Evolutionary conservation across 2,888 invertebrate genomes (phyloP), one percentile per base, ranked within the genome.

Genomic region (Romanomermis culicivorax): DNA sequence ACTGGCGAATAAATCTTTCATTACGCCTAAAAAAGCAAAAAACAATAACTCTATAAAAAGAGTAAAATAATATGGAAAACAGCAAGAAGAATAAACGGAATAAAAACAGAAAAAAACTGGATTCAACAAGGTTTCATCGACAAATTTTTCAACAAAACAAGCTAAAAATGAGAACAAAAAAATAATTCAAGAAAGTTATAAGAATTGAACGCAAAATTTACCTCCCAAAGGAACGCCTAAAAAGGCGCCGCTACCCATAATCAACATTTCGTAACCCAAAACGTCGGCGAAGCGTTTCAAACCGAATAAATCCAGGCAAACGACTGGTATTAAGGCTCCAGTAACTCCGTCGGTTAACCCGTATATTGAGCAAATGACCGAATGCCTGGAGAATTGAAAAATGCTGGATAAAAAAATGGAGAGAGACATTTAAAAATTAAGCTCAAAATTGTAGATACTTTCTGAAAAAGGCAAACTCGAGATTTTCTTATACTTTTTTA

Each of bases 211-310:
- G n/a, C n/a, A n/a, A n/a, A n/a, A 11, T 23, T 45, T 45, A 45
- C 47, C 47, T 11, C 14, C 47, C 7, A 45, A 17, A 45, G 47
- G 47, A 11, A 23, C 7, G 7, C 47, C 47, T 23, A 45, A 20
- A 7, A 45, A 45, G 14, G 47, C 47, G 24, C 47, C 47, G 24
- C 47, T n/a, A 20, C 47, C 47, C 47, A 45, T 45, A 23, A 45
- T 7, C 47, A 45, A 23, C 24, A 45, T 11, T 23, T 20, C 24
- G n/a, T 7, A 7, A 7, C 47, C 47, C 14, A 20, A 23, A 7
- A 45, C 47, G 24, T 11, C 23, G 47, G n/a, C 47, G n/a, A 45
- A 23, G 7, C 24, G 47, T 20, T 7, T 11, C 47, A 45, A 23
- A 7, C 47, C 47, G 23, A 45, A 45, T 23, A 45, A 23, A 45